These are phyloP conservation scores for Nudaria mundana DNA, from an alignment of 2,888 invertebrate genomes.

Conservation along the genomic window DNA sequence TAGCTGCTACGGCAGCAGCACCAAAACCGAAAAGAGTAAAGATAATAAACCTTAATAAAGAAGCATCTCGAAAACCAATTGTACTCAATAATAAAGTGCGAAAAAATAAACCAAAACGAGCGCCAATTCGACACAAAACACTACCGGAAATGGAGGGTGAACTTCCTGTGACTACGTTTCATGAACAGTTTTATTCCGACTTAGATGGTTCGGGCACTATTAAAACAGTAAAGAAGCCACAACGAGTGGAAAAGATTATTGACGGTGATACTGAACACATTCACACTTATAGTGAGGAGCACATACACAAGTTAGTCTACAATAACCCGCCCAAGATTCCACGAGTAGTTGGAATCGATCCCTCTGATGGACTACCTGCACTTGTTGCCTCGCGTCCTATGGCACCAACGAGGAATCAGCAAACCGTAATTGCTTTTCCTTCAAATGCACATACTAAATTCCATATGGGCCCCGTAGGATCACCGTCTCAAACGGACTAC, in stretches of 20 bases:
- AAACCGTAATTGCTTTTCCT: slow-evolving; percentile 49
- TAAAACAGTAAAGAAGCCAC: slow-evolving; percentile 69
- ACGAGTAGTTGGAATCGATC: slow-evolving; percentile 46
- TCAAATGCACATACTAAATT: slow-evolving; percentile 48
- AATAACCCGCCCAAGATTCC: slow-evolving; percentile 51
- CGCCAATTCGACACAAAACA: slow-evolving; percentile 47
- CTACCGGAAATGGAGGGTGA: slow-evolving; percentile 54
- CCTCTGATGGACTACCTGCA: slow-evolving; percentile 51
- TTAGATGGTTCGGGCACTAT: slow-evolving; percentile 68
- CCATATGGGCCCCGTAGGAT: slow-evolving; percentile 56
- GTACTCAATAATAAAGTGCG: slow-evolving; percentile 57
- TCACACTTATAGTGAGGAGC: slow-evolving; percentile 76
- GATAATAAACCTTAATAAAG: slow-evolving; percentile 63
- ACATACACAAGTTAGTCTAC: slow-evolving; percentile 70
- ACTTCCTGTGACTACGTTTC: slow-evolving; percentile 65
- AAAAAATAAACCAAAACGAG: slow-evolving; percentile 64
- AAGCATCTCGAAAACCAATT: slow-evolving; percentile 57
- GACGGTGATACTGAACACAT: slow-evolving; percentile 78
- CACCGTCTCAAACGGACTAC: slow-evolving; percentile 65
- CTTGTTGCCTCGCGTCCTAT: slow-evolving; percentile 46
- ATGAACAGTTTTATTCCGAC: slow-evolving; percentile 76
- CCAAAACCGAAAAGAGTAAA: slow-evolving; percentile 62
- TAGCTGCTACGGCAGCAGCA: slow-evolving; percentile 47
- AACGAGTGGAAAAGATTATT: slow-evolving; percentile 75
- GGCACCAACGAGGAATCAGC: slow-evolving; percentile 52